phyloP scores from a whole-genome alignment of 2,113 vertebrate species.

The Colossoma macropomum region DNA sequence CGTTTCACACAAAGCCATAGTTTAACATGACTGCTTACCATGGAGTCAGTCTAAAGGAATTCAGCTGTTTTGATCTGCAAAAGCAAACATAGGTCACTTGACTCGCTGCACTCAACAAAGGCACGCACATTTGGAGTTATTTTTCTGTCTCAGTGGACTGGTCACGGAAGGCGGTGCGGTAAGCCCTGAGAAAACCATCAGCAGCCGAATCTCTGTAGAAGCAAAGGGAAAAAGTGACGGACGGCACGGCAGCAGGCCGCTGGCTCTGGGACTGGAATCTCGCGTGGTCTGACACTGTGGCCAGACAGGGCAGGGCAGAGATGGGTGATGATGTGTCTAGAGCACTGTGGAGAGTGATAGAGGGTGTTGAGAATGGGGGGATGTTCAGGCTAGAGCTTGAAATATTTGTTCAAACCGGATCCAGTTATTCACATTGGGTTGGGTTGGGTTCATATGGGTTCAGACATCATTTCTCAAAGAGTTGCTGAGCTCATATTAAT shows the following conservation, averaged over 20 bases:
- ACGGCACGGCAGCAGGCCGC: slow-evolving; percentile 23
- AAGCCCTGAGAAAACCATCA: slow-evolving; percentile 54
- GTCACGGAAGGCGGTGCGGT: slow-evolving; percentile 35
- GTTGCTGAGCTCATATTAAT: too few relatives aligned
- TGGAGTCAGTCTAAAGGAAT: slow-evolving; percentile 8
- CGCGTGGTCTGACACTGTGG: slow-evolving; percentile 2
- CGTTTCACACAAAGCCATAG: slow-evolving; percentile 20
- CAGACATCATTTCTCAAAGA: neutral
- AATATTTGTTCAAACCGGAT: neutral
- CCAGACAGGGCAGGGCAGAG: neutral
- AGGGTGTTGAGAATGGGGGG: neutral
- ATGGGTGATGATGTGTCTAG: neutral
- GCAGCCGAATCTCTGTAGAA: neutral
- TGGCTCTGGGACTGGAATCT: neutral
- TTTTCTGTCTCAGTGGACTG: slow-evolving; percentile 5
- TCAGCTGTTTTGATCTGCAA: slow-evolving; percentile 13
- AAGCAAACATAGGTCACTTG: slow-evolving; percentile 26
- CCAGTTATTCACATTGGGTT: neutral
- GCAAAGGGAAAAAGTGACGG: neutral
- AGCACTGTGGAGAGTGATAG: neutral
- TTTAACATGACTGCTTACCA: neutral
- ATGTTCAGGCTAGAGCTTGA: neutral
- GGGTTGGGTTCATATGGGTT: neutral
- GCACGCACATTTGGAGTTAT: slow-evolving; percentile 36
- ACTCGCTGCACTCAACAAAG: slow-evolving; percentile 1